Evolutionary conservation across 2,888 invertebrate genomes (phyloP).

Genomic region (Megalurothrips usitatus): DNA sequence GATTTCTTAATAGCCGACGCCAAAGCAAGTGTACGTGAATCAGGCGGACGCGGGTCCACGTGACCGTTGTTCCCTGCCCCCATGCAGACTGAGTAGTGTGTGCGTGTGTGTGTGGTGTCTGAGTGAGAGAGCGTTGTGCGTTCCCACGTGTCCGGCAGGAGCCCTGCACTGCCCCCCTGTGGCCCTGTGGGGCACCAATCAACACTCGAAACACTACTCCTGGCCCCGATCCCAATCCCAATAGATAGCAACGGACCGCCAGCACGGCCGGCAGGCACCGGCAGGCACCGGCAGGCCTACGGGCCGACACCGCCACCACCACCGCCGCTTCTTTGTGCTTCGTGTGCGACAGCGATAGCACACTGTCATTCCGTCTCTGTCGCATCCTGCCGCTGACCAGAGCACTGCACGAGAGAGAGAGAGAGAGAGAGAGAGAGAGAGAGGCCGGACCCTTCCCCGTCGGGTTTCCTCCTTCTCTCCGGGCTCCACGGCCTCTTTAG

Average conservation of each 20-base stretch:
- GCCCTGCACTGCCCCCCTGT: not conserved
- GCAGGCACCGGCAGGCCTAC: not conserved
- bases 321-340: not conserved
- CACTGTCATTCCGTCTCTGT: not conserved
- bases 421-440: too few species aligned
- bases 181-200: not conserved
- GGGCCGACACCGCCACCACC: not conserved
- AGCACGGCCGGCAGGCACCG: not conserved
- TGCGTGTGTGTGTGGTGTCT: too few species aligned
- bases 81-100: too few species aligned
- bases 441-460: too few species aligned
- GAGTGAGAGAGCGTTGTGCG: not conserved
- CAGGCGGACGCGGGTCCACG: too few species aligned
- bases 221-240: not conserved
- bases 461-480: too few species aligned
- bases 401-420: too few species aligned
- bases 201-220: constrained; percentile 17
- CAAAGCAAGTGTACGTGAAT: too few species aligned
- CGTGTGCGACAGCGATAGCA: not conserved
- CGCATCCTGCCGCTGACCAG: not conserved
- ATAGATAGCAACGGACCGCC: not conserved
- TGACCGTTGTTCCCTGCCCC: too few species aligned
- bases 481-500: too few species aligned
- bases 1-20: too few species aligned
- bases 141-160: not conserved